Base-by-base conservation (phyloP, 2,888 invertebrate genomes). In the Torymus tubicola region DNA sequence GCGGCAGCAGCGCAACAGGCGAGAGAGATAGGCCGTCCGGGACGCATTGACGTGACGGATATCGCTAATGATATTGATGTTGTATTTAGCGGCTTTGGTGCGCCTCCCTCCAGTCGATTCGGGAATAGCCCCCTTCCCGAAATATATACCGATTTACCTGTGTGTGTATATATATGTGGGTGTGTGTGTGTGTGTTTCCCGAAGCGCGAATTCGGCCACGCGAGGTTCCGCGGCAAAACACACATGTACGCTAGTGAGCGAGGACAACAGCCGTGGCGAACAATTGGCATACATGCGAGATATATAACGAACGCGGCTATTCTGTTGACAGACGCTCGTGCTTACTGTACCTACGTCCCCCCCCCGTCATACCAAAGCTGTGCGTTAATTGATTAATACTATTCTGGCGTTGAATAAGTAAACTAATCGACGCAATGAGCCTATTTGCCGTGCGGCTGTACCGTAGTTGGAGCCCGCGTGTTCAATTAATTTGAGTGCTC, bases 81-180 rank as follows among this genome's bases (percentile, higher is more conserved):
- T 79, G 78, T 42, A 78, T 78, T 78, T 78, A 73, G 72, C 53
- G 14, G 64, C 53, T 53, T 42, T 21, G 57, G 42, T 24, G 8
- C 31, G 12, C 18, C n/a, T 4, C 21, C 50, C 5, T 61, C 42
- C 16, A 55, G 42, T 67, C 63, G 52, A 76, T 71, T 53, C 71
- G 24, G 24, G 77, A 64, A 68, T 77, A 76, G 73, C 42, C 68
- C 68, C 75, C 21, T 21, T 2, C 2, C 21, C 21, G 21, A 21
- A 69, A 81, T 77, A 81, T 76, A 81, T 80, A 81, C 50, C 79
- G 81, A 71, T 81, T 81, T 61, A 76, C 81, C 58, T 64, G 71
- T 60, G 21, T 21, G 21, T 21, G n/a, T n/a, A n/a, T n/a, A n/a
- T n/a, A n/a, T n/a, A n/a, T n/a, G n/a, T n/a, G n/a, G n/a, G n/a